Base-by-base conservation (phyloP, 2,113 vertebrate genomes). In the Heptranchias perlo region DNA sequence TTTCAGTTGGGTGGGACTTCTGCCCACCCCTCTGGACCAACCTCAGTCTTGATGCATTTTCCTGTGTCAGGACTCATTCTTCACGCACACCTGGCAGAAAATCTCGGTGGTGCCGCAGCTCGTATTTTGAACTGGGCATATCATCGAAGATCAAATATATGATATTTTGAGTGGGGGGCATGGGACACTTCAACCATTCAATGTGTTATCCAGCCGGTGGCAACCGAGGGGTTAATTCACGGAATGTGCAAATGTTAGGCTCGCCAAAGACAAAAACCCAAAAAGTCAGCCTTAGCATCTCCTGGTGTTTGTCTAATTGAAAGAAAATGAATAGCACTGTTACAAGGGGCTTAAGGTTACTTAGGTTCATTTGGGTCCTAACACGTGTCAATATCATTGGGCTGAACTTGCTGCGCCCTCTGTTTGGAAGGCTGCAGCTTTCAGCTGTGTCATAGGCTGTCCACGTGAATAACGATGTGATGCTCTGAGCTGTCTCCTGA, bases 401-500 rank as follows among this genome's bases (percentile, higher is more conserved):
- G 65, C 28, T 95, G 47, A 95, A 16, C 94, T 95, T 95, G 64
- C 25, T 16, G 93, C 65, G 47, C 65, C 64, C 44, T 65, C 23
- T 44, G n/a, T 44, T 25, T 25, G 0, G 94, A 64, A 95, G 64
- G 25, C 64, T 95, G 94, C 64, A 49, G 47, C 65, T 69, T 52
- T 95, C 62, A 95, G 94, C 65, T 52, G 94, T 67, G 94, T 95
- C 94, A 67, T 69, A 73, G 44, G 65, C 64, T 95, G 23, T 1
- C 39, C 47, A 69, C 44, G 25, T 95, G 94, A 69, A 95, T 95
- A 93, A 93, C 28, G 65, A 95, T 69, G 23, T 67, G 94, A 31
- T 95, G 64, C 65, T 67, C 65, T 67, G 65, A 52, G 94, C 94
- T 95, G 94, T 95, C 94, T 95, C 94, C 65, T 95, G 94, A 95